Evolutionary conservation across 2,113 vertebrate species (phyloP).

Genomic region (Cyanoliseus patagonus): DNA sequence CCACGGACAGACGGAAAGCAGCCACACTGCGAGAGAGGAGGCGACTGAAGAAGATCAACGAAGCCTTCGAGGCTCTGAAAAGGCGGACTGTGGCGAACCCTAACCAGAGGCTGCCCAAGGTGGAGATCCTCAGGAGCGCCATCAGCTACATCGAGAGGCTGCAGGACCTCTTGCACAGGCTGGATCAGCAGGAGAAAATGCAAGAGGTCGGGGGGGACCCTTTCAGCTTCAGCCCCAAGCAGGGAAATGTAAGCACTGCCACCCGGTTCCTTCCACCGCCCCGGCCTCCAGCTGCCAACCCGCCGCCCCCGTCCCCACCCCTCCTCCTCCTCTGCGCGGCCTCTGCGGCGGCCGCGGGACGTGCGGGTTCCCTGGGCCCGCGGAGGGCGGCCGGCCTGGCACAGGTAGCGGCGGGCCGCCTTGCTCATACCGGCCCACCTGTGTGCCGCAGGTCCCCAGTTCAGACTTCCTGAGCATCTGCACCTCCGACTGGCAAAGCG

Average conservation of each 20-base stretch:
- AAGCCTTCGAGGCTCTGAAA: slow-evolving; percentile 96
- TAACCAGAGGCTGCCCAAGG: slow-evolving; percentile 95
- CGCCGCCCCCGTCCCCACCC: not conserved
- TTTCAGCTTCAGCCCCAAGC: slow-evolving; percentile 77
- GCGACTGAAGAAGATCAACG: slow-evolving; percentile 97
- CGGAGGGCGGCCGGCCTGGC: not conserved
- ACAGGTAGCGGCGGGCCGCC: not conserved
- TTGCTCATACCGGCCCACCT: not conserved
- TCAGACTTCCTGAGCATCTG: slow-evolving; percentile 83
- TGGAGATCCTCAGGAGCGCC: slow-evolving; percentile 96
- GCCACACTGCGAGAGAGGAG: slow-evolving; percentile 92
- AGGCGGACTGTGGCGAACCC: slow-evolving; percentile 94
- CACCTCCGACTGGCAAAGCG: slow-evolving; percentile 82
- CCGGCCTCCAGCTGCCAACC: not conserved
- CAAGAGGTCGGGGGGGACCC: slow-evolving; percentile 76
- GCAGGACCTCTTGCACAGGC: slow-evolving; percentile 89
- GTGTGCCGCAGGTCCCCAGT: slow-evolving; percentile 74
- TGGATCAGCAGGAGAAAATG: slow-evolving; percentile 90
- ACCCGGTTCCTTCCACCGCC: not conserved
- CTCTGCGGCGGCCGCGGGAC: not conserved
- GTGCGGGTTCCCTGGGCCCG: not conserved
- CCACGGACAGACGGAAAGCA: slow-evolving; percentile 92
- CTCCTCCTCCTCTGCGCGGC: not conserved
- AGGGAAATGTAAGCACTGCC: slow-evolving; percentile 81
- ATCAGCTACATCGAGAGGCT: slow-evolving; percentile 96